Evolutionary conservation across 2,888 invertebrate genomes (phyloP).

Genomic region (Bedellia somnulentella): DNA sequence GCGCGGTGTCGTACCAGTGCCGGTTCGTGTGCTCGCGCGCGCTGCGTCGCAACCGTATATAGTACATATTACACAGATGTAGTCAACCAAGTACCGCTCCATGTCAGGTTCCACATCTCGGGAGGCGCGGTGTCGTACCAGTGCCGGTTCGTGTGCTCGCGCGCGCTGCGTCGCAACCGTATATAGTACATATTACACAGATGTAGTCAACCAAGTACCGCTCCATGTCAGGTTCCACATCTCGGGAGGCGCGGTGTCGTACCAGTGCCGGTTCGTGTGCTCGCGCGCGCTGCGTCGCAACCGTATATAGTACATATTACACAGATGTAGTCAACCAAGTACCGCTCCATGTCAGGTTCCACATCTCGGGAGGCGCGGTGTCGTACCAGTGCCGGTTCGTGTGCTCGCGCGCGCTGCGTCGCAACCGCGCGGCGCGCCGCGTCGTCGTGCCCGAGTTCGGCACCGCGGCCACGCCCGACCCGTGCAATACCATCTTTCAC

Average conservation of each 20-base stretch:
- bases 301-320: no score
- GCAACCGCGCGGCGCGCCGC: conserved; percentile 74
- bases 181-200: no score
- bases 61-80: no score
- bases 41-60: conserved; percentile 70
- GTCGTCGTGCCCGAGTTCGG: conserved; percentile 88
- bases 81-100: no score
- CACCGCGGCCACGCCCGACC: conserved; percentile 76
- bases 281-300: conserved; percentile 73
- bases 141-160: conserved; percentile 72
- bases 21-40: conserved; percentile 73
- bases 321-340: no score
- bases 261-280: conserved; percentile 76
- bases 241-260: conserved; percentile 71
- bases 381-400: conserved; percentile 82
- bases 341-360: conserved; percentile 57
- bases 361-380: conserved; percentile 69
- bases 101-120: conserved; percentile 75
- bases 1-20: conserved; percentile 78
- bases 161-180: conserved; percentile 71
- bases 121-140: conserved; percentile 79
- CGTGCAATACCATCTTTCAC: conserved; percentile 74
- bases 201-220: no score
- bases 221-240: conserved; percentile 66
- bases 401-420: conserved; percentile 69